These are phyloP conservation scores for Anastatus disparis DNA, from an alignment of 1,140 invertebrate species.

Conservation along the genomic window DNA sequence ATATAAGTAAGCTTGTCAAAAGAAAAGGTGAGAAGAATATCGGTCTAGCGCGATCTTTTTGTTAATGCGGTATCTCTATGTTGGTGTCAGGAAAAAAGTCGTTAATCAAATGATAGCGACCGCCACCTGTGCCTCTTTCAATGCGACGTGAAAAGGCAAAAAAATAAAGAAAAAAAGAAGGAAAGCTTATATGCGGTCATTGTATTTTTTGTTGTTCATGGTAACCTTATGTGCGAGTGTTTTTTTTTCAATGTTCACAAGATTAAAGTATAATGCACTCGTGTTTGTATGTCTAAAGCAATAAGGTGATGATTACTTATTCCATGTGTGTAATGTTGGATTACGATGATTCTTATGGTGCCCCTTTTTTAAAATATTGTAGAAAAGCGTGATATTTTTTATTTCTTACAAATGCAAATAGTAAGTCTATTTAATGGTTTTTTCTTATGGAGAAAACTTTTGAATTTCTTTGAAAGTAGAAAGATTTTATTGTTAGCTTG, in stretches of 20 bases:
- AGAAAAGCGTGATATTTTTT: background rate
- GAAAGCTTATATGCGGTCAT: conserved; percentile 43
- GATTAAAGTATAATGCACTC: conserved; percentile 42
- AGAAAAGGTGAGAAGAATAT: no score
- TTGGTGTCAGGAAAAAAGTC: conserved; percentile 31
- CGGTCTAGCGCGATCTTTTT: no score
- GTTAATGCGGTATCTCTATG: no score
- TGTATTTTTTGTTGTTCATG: conserved; percentile 41
- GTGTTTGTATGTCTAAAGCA: conserved; percentile 31
- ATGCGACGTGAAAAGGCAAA: no score
- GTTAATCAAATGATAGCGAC: conserved; percentile 48
- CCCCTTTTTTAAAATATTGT: background rate
- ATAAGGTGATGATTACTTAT: conserved; percentile 53
- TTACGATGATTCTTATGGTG: conserved; percentile 43
- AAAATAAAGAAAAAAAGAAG: conserved; percentile 20
- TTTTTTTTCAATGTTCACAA: conserved; percentile 49
- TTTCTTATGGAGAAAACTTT: no score
- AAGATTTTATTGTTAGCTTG: no score
- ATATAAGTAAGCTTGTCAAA: no score
- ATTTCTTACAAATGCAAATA: conserved; percentile 19
- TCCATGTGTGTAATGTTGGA: conserved; percentile 50
- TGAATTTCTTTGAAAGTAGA: no score
- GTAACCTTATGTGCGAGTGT: conserved; percentile 46
- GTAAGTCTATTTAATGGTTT: background rate
- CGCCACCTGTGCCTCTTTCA: conserved; percentile 21